Evolutionary conservation across 2,888 invertebrate genomes (phyloP), one percentile per base, ranked within the genome.

Genomic region (Hypomecis punctinalis): DNA sequence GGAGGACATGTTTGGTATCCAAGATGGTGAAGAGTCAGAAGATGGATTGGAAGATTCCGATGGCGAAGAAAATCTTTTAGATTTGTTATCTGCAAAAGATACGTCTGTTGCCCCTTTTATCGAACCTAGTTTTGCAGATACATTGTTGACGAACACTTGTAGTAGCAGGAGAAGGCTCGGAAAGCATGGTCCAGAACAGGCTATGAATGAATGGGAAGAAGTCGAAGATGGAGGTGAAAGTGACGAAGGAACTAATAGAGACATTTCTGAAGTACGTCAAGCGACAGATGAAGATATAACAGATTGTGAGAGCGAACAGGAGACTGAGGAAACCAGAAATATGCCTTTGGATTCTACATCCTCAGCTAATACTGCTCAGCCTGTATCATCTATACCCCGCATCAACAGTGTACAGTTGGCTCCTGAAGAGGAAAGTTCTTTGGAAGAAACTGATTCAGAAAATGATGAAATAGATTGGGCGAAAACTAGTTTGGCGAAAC

Each of bases 161-260:
- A 56, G 53, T 40, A 53, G 47, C 47, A 56, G 23, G 23, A 23
- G 56, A 47, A 47, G 56, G 46, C 56, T 47, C 47, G 56, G 56
- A 56, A 56, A 56, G 47, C 56, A 56, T 56, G 56, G 56, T 46
- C 56, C 56, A 56, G 46, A 56, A 56, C 56, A 56, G 48, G 57
- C 57, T 48, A 40, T 48, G 40, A 48, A 57, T 57, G 57, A 48
- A 57, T 57, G 48, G 57, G 48, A 57, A 57, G 57, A 57, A 57
- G 48, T 48, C 48, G 57, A 42, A 47, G 57, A 57, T 48, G 40
- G 23, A 40, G 57, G 48, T 23, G 23, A 23, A 23, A 23, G 23
- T 23, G 23, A 23, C 57, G n/a, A 43, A 9, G 57, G 48, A 57
- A 48, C 48, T 48, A 42, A 40, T 57, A 48, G 47, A 57, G 57